Evolutionary conservation across 2,113 vertebrate species (phyloP).

Genomic region (Pelobates fuscus): DNA sequence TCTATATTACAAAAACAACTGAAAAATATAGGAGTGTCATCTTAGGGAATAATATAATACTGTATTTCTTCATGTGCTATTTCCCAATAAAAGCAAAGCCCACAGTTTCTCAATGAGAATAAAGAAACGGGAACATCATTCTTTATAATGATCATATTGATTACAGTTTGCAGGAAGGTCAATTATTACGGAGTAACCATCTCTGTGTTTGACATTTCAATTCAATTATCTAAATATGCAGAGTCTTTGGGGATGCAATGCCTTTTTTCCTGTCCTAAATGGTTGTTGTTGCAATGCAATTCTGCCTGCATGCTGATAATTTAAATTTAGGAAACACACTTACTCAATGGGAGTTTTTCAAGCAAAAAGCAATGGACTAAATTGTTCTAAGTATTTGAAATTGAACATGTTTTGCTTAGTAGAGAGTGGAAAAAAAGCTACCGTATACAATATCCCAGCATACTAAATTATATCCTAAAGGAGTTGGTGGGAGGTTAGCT

Average conservation of each 20-base stretch:
- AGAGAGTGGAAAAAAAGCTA: constrained; percentile 10
- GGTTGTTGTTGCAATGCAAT: constrained; percentile 10
- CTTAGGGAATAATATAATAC: too few species aligned
- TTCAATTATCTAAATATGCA: constrained; percentile 12
- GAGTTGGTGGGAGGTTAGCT: constrained; percentile 18
- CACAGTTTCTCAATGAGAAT: neutral
- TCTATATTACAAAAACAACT: too few species aligned
- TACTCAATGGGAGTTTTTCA: constrained; percentile 37
- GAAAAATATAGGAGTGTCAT: too few species aligned
- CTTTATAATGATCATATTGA: constrained; percentile 15
- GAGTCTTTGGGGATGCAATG: constrained; percentile 1
- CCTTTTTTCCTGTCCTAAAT: constrained; percentile 7
- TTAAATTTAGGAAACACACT: constrained; percentile 23
- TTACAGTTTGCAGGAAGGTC: constrained; percentile 27
- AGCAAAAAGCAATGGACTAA: constrained; percentile 19
- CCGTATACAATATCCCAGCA: neutral
- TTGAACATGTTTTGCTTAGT: constrained; percentile 25
- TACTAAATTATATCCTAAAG: constrained; percentile 17
- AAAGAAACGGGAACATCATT: constrained; percentile 2
- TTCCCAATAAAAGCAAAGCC: neutral
- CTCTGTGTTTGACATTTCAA: constrained; percentile 26
- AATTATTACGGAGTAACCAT: constrained; percentile 1
- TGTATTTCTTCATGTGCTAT: too few species aligned
- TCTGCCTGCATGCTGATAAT: constrained; percentile 34
- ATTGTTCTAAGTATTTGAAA: constrained; percentile 34